Conservation (phyloP, 2,888 invertebrate species). For the Diarsia mendica region DNA sequence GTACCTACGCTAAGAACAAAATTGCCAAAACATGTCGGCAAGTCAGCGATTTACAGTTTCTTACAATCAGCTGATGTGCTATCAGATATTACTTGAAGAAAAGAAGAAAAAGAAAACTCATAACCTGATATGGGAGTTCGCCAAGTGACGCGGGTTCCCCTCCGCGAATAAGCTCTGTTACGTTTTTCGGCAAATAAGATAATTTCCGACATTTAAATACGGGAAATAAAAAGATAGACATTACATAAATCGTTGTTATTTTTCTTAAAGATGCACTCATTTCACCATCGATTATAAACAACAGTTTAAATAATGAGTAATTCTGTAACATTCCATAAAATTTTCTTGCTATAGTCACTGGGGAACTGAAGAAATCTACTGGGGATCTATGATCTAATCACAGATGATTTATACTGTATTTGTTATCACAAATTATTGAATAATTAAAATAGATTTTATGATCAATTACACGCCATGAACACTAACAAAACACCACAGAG, state of each 20-base stretch:
- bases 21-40: neutral
- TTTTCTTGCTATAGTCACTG: neutral
- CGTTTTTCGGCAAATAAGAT: neutral
- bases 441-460: neutral
- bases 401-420: neutral
- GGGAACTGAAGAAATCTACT: neutral
- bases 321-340: neutral
- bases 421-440: neutral
- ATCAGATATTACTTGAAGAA: neutral
- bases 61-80: neutral
- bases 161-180: slow-evolving; percentile 5
- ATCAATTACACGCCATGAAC: neutral
- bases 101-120: slow-evolving; percentile 1
- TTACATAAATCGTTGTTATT: slow-evolving; percentile 22
- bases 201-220: slow-evolving; percentile 4
- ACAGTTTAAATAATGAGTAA: neutral
- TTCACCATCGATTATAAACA: slow-evolving; percentile 12
- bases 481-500: neutral
- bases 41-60: neutral
- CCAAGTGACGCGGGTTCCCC: slow-evolving; percentile 75
- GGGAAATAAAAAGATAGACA: slow-evolving; percentile 26
- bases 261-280: slow-evolving; percentile 25
- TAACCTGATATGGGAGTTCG: slow-evolving; percentile 81
- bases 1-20: neutral
- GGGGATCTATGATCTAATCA: neutral